Evolutionary conservation across 2,797 vertebrate species (phyloP).

Genomic region (Agapornis canus): DNA sequence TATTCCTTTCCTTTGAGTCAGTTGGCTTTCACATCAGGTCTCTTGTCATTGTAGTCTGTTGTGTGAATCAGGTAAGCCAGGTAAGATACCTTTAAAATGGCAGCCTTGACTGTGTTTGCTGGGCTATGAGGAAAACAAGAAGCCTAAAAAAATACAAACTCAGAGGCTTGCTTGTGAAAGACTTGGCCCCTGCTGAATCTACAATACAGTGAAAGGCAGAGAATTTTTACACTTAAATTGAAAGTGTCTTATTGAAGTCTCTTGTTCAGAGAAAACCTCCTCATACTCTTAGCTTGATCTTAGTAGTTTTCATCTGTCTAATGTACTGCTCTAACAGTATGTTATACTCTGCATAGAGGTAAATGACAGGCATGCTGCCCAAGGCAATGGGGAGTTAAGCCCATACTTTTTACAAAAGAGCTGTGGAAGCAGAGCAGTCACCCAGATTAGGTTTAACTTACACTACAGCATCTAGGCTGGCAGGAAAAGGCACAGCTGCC

Average conservation of each 20-base stretch:
- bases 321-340: not conserved
- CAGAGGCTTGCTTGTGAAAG: not conserved
- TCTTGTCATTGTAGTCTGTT: not conserved
- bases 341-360: not conserved
- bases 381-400: not conserved
- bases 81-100: not conserved
- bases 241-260: not conserved
- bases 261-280: not conserved
- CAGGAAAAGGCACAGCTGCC: not conserved
- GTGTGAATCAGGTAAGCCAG: not conserved
- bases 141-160: not conserved
- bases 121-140: slow-evolving; percentile 1
- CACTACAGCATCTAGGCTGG: not conserved
- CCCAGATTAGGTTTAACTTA: not conserved
- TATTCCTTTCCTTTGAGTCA: not conserved
- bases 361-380: not conserved
- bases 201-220: not conserved
- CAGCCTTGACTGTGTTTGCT: not conserved
- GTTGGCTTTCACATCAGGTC: not conserved
- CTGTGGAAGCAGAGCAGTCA: not conserved
- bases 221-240: slow-evolving; percentile 18
- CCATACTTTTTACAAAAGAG: not conserved
- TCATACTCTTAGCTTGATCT: slow-evolving; percentile 18
- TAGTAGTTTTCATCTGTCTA: not conserved
- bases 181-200: not conserved